Base-by-base conservation (phyloP, 2,797 vertebrate genomes). In the Hippopotamyrus pictus region DNA sequence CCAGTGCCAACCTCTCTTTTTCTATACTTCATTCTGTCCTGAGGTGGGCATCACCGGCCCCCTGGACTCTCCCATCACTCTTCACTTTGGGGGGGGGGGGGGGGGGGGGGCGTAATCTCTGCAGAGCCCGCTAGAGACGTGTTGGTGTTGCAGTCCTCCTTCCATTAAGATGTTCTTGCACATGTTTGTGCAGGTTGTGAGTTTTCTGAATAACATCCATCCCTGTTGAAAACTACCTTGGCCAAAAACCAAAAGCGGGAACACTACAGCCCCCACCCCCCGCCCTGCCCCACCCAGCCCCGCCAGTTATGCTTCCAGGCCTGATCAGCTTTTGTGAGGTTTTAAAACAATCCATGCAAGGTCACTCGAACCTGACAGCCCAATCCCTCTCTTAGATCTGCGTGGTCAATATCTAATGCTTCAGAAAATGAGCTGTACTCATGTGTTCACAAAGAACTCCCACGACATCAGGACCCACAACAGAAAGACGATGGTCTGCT, bases 1-100 rank as follows among this genome's bases (percentile, higher is more conserved):
- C 92, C 93, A 96, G 94, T 93, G 95, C 95, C 92, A 93, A 94
- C 92, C 94, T 93, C 91, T 92, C 89, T 29, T 33, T 25, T 76
- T 76, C 69, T 4, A 9, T 50, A 2, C 69, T 37, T n/a, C 33
- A 0, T 57, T 12, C 62, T 86, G 22, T 90, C 92, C 73, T 92
- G 92, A 92, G 94, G 92, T 88, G 94, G 92, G 91, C 91, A 91
- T 87, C 89, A 91, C 88, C 91, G 93, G 92, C 94, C 93, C 91
- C 91, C 91, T 88, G 93, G 93, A 93, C 93, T 93, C 92, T 89
- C 92, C 94, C 91, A 94, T 94, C 94, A 94, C 92, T 94, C 94
- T 94, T 92, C 90, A n/a, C 92, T 88, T 93, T n/a, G n/a, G n/a
- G n/a, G n/a, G n/a, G n/a, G 92, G 89, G 85, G 89, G 54, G 57